phyloP scores from a whole-genome alignment of 92 coral and sea anemone species.

The Zoanthus sansibaricus region DNA sequence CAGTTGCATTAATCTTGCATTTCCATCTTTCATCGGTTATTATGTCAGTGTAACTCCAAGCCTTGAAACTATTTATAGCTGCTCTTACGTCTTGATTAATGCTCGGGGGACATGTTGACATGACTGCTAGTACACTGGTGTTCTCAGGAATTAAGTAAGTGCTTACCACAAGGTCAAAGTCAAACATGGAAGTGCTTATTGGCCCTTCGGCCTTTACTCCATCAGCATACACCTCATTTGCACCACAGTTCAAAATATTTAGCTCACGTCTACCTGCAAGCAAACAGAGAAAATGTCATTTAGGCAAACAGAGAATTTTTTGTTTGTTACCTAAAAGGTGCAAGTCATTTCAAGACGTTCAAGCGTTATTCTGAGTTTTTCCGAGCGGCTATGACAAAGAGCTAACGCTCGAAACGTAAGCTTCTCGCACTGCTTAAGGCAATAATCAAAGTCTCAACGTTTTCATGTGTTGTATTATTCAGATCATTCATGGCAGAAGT shows the following conservation, averaged over 20 bases:
- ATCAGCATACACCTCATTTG: slow-evolving; percentile 1
- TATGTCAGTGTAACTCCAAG: slow-evolving; percentile 9
- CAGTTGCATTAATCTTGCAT: background rate
- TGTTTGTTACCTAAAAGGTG: too few species aligned
- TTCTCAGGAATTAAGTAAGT: background rate
- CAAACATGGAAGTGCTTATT: background rate
- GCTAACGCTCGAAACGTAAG: too few species aligned
- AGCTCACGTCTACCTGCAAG: background rate
- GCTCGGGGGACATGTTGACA: background rate
- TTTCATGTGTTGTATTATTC: too few species aligned
- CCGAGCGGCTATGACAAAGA: too few species aligned
- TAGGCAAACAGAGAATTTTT: too few species aligned
- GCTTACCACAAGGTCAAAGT: background rate
- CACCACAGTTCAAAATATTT: slow-evolving; percentile 18
- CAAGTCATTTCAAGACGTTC: too few species aligned
- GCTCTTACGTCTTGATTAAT: background rate
- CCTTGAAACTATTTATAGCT: background rate
- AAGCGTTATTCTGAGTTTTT: too few species aligned
- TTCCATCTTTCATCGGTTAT: slow-evolving; percentile 11
- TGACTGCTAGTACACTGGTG: background rate
- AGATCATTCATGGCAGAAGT: too few species aligned
- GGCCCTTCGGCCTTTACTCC: slow-evolving; percentile 1
- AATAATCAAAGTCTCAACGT: too few species aligned
- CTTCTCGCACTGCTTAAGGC: too few species aligned
- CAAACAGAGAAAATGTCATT: too few species aligned